Evolutionary conservation across 1,140 invertebrate species (phyloP).

Genomic region (Venturia canescens): DNA sequence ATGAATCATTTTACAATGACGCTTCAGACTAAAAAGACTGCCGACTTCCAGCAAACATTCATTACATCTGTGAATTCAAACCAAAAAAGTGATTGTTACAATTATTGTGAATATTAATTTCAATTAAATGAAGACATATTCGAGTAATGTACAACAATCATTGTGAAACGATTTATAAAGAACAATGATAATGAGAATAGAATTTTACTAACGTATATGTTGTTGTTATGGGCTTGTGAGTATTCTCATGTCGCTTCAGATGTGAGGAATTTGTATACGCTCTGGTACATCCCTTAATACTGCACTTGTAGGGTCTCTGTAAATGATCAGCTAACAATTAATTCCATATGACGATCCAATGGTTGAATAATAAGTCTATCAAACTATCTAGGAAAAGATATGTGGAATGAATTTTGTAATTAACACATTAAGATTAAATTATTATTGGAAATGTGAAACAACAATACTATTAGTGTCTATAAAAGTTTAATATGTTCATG

Average conservation of each 20-base stretch:
- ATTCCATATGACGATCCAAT: slow-evolving; percentile 18
- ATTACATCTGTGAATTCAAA: slow-evolving; percentile 22
- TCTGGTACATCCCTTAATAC: slow-evolving; percentile 61
- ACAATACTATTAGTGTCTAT: too few relatives aligned
- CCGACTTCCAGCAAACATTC: slow-evolving; percentile 35
- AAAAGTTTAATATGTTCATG: too few relatives aligned
- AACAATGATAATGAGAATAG: not conserved
- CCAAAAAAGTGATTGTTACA: not conserved
- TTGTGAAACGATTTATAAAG: too few relatives aligned
- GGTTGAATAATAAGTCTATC: not conserved
- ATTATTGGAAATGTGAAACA: too few relatives aligned
- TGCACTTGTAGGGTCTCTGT: slow-evolving; percentile 65
- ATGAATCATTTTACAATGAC: slow-evolving; percentile 41
- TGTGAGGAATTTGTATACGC: slow-evolving; percentile 68
- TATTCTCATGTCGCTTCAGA: slow-evolving; percentile 61
- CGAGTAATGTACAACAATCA: too few relatives aligned
- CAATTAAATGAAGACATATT: too few relatives aligned
- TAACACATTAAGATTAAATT: too few relatives aligned
- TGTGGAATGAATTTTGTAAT: too few relatives aligned
- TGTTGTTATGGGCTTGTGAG: slow-evolving; percentile 42
- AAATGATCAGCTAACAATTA: slow-evolving; percentile 38
- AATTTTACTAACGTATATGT: slow-evolving; percentile 26
- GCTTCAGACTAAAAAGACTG: slow-evolving; percentile 33
- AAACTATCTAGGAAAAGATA: not conserved
- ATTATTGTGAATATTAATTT: too few relatives aligned